A percentile compares a stretch with the other conserved stretches of the same genome.
Evolutionary conservation across 1,140 invertebrate species (phyloP).

Genomic region (Lamellibrachia luymesi): DNA sequence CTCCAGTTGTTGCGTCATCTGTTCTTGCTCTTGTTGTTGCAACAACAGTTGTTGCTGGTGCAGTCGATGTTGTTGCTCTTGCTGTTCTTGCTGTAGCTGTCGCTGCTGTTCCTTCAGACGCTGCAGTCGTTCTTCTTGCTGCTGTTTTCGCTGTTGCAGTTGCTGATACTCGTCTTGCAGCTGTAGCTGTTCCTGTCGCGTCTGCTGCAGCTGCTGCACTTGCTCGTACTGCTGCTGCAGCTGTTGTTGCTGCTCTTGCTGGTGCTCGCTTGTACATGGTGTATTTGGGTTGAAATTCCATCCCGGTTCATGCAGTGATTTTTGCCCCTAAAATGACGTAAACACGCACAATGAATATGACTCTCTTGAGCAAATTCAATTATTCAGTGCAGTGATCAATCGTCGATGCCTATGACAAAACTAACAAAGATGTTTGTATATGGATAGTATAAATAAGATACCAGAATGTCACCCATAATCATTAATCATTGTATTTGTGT

Average conservation of each 20-base stretch:
- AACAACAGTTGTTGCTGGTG: neutral
- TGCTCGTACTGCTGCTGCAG: neutral
- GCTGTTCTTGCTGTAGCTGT: neutral
- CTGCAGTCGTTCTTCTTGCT: slow-evolving; percentile 9
- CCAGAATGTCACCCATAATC: neutral
- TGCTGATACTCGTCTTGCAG: neutral
- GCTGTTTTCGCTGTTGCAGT: neutral
- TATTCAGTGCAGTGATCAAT: neutral
- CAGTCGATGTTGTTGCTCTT: neutral
- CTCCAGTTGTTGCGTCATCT: neutral
- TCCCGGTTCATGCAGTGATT: neutral
- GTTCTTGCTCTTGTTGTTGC: neutral
- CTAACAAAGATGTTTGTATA: neutral
- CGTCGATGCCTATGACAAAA: neutral
- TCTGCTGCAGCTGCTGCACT: neutral
- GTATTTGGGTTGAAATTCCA: neutral
- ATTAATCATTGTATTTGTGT: no score
- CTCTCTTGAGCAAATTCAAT: neutral
- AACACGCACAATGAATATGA: neutral
- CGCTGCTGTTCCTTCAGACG: neutral
- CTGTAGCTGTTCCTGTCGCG: neutral
- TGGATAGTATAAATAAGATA: neutral
- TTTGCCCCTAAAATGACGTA: neutral
- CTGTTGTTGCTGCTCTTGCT: neutral
- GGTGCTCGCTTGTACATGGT: neutral